Evolutionary conservation across 2,888 invertebrate species (phyloP).

Genomic region (Branchellion lobata): DNA sequence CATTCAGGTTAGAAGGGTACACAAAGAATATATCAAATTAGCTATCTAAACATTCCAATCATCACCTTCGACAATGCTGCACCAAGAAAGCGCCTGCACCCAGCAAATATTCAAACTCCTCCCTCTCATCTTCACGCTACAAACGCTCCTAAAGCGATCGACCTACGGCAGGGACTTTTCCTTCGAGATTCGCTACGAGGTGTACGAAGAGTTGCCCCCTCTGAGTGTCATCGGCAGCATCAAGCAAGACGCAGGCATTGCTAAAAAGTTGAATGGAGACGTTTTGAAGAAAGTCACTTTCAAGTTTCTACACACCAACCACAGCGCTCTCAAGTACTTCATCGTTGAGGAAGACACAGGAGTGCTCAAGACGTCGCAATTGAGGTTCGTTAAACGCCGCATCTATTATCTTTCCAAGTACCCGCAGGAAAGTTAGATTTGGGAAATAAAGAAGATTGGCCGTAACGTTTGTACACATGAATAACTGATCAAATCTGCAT

Average conservation of each 20-base stretch:
- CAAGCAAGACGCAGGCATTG: slow-evolving; percentile 44
- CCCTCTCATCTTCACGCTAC: not conserved
- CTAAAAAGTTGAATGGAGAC: slow-evolving; percentile 27
- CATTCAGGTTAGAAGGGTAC: no score
- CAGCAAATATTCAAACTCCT: not conserved
- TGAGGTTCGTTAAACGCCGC: no score
- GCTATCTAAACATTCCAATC: not conserved
- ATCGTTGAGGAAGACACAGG: slow-evolving; percentile 49
- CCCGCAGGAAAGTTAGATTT: no score
- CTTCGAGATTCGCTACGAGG: slow-evolving; percentile 19
- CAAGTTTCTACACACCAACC: slow-evolving; percentile 47
- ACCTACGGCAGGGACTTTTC: not conserved
- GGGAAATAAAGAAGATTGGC: not conserved
- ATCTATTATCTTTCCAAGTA: not conserved
- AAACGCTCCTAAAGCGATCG: slow-evolving; percentile 16
- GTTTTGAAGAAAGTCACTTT: slow-evolving; percentile 47
- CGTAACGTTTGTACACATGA: not conserved
- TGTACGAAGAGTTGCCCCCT: slow-evolving; percentile 47
- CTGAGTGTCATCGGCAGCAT: slow-evolving; percentile 46
- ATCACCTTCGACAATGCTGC: not conserved
- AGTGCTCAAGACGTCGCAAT: slow-evolving; percentile 46
- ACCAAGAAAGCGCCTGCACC: not conserved
- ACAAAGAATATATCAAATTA: not conserved
- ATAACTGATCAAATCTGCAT: not conserved
- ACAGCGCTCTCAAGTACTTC: slow-evolving; percentile 43